Percentiles rank a stretch among this genome's conserved stretches.
phyloP scores from a whole-genome alignment of 2,113 vertebrate species.

The Tychaedon coryphoeus region DNA sequence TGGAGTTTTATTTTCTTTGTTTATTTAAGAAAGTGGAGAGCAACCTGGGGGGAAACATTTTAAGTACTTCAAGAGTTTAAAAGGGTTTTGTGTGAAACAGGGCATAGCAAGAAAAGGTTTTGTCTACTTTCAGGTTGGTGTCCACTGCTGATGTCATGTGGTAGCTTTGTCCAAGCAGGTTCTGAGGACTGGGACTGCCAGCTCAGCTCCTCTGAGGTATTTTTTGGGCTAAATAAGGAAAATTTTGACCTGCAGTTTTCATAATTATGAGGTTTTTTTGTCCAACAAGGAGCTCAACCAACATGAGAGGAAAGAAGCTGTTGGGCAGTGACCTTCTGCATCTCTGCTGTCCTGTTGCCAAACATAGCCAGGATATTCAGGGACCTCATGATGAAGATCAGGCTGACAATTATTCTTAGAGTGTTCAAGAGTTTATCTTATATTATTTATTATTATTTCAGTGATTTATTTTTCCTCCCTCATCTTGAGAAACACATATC shows the following conservation, averaged over 20 bases:
- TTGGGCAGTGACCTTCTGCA: background rate
- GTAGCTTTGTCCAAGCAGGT: background rate
- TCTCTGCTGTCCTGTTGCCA: background rate
- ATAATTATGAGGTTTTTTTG: background rate
- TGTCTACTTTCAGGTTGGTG: background rate
- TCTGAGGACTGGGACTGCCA: background rate
- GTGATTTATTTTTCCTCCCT: accelerated
- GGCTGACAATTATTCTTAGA: background rate
- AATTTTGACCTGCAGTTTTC: background rate
- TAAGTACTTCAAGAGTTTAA: background rate
- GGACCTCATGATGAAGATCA: background rate
- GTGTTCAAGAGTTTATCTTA: background rate
- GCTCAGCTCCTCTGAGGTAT: background rate
- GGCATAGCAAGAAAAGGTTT: background rate
- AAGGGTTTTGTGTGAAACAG: background rate
- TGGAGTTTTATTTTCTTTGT: background rate
- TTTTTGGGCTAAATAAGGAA: background rate
- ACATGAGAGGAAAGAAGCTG: background rate
- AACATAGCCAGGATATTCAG: background rate
- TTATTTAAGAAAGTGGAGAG: background rate
- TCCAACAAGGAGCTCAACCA: background rate
- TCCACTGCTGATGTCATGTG: background rate
- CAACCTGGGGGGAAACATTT: background rate
- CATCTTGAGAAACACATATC: background rate
- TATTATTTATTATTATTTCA: background rate